Percentiles rank a stretch among this genome's conserved stretches.
phyloP scores from a whole-genome alignment of 2,113 vertebrate genomes.

The Ciconia boyciana region DNA sequence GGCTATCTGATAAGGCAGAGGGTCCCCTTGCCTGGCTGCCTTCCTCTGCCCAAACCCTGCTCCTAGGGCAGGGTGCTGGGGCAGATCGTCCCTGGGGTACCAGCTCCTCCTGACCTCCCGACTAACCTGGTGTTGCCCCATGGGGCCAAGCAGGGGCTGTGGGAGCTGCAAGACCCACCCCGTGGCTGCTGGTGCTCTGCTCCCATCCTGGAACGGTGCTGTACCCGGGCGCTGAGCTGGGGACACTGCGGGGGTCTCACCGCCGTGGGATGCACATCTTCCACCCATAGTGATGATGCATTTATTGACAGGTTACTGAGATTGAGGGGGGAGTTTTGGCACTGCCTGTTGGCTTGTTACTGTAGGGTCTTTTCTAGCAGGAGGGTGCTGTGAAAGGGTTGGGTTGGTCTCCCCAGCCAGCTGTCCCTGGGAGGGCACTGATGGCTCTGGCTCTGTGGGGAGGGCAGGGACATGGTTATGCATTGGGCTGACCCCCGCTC shows the following conservation, averaged over 20 bases:
- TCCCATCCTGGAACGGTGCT: background rate
- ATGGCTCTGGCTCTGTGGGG: background rate
- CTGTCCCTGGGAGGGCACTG: background rate
- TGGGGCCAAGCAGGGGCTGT: background rate
- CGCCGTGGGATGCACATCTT: background rate
- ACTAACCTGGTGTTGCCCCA: background rate
- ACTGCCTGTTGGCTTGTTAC: background rate
- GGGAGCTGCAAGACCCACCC: background rate
- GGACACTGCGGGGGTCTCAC: accelerated
- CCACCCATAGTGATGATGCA: no score
- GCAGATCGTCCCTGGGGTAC: background rate
- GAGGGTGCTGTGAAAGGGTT: background rate
- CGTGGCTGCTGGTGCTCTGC: background rate
- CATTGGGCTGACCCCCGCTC: background rate
- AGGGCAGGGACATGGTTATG: background rate
- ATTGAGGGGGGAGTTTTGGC: background rate
- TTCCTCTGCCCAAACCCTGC: background rate
- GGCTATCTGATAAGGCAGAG: background rate
- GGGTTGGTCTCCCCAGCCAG: background rate
- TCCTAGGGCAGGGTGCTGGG: background rate
- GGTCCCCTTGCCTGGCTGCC: background rate
- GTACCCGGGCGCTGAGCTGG: background rate
- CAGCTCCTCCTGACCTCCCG: background rate
- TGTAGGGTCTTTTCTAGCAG: background rate
- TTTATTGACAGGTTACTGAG: background rate